Evolutionary conservation across 2,888 invertebrate genomes (phyloP).

Genomic region (Trilocha varians): DNA sequence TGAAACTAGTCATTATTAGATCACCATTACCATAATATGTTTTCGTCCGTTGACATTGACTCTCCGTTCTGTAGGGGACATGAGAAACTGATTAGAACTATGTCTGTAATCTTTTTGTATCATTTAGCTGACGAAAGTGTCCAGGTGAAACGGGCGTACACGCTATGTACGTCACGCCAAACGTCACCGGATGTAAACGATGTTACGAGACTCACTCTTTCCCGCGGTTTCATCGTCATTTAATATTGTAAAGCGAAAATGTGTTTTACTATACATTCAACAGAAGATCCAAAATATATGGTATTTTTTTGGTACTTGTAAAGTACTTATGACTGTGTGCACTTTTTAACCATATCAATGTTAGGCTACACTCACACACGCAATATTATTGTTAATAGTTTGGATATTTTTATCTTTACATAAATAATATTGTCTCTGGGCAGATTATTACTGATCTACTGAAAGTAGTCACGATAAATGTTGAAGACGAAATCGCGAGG

Average conservation of each 20-base stretch:
- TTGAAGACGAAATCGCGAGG: no score
- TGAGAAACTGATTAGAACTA: conserved; percentile 7
- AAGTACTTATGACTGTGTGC: no score
- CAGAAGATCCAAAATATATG: no score
- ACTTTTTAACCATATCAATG: no score
- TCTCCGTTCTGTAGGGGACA: background rate
- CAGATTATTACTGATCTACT: no score
- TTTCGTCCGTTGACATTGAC: conserved; percentile 5
- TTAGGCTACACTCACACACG: no score
- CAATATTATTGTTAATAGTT: background rate
- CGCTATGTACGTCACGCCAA: conserved; percentile 12
- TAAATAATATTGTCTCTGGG: no score
- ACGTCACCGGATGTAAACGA: conserved; percentile 27
- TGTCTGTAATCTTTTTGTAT: conserved; percentile 32
- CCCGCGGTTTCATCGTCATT: no score
- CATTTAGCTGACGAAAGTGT: conserved; percentile 60
- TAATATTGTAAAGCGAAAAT: no score
- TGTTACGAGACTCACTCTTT: conserved; percentile 19
- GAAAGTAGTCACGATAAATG: no score
- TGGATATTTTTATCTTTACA: background rate
- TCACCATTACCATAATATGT: conserved; percentile 16
- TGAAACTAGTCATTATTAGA: conserved; percentile 25
- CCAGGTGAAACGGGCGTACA: conserved; percentile 53
- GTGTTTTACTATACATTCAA: no score
- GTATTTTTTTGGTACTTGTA: no score